These are phyloP conservation scores for Neuroterus valhalla DNA, from an alignment of 1,140 invertebrate species.

Conservation along the genomic window DNA sequence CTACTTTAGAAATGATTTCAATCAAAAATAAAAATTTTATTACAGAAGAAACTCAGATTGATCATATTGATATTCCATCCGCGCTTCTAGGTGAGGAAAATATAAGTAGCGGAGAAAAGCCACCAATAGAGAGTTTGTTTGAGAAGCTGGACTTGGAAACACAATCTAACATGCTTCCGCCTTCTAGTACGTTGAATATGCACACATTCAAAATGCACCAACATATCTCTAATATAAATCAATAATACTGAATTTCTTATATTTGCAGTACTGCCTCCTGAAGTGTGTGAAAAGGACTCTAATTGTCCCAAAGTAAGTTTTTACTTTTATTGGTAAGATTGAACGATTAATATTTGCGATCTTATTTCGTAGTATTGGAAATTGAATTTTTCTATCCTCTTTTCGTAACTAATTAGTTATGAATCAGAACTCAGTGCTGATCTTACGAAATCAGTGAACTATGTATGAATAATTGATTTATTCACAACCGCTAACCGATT, in stretches of 20 bases:
- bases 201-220: too few species aligned
- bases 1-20: too few species aligned
- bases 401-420: neutral
- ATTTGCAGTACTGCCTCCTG: constrained; percentile 30
- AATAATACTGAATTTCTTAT: constrained; percentile 1
- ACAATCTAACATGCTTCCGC: neutral
- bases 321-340: constrained; percentile 4
- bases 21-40: neutral
- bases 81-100: constrained; percentile 36
- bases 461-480: constrained; percentile 36
- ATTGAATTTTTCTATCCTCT: too few species aligned
- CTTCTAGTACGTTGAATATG: too few species aligned
- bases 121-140: constrained; percentile 5
- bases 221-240: too few species aligned
- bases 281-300: constrained; percentile 50
- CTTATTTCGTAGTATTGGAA: neutral
- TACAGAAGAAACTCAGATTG: constrained; percentile 40
- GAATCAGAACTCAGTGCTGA: neutral
- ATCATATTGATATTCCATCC: constrained; percentile 35
- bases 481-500: neutral
- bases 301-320: constrained; percentile 49
- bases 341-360: neutral
- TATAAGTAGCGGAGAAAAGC: constrained; percentile 39
- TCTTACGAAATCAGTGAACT: constrained; percentile 28
- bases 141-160: constrained; percentile 22